Evolutionary conservation across 2,113 vertebrate species (phyloP).

Genomic region (Pterocles burchelli): DNA sequence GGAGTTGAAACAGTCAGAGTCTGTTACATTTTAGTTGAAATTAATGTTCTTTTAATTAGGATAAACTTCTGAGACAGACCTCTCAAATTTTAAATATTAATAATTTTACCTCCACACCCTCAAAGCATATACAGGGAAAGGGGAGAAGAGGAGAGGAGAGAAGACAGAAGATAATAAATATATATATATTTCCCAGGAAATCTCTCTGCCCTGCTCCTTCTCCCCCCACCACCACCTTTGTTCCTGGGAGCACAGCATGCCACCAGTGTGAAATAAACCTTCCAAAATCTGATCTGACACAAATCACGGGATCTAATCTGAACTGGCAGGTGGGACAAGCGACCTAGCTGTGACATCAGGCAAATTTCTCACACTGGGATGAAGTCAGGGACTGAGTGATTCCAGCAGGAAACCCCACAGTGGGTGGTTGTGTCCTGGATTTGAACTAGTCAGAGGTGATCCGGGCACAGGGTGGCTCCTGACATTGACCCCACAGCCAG

Average conservation of each 20-base stretch:
- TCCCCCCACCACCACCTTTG: neutral
- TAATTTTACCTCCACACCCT: neutral
- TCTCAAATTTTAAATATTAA: neutral
- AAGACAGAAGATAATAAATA: too few relatives aligned
- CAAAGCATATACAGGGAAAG: neutral
- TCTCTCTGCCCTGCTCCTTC: neutral
- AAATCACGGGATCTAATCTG: neutral
- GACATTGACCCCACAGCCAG: accelerated
- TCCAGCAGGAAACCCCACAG: neutral
- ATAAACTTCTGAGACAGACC: neutral
- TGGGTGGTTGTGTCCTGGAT: neutral
- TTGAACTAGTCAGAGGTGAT: neutral
- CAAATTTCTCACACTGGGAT: neutral
- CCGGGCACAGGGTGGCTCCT: neutral
- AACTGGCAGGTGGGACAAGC: neutral
- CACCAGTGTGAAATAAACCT: slow-evolving; percentile 9
- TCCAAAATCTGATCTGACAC: slow-evolving; percentile 35
- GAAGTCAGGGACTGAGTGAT: neutral
- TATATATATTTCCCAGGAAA: neutral
- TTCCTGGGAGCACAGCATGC: neutral
- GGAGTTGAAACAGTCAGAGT: neutral
- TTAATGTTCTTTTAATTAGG: neutral
- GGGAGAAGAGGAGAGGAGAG: too few relatives aligned
- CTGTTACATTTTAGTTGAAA: neutral
- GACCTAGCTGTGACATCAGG: neutral